Percentiles rank a stretch among this genome's conserved stretches.
phyloP scores from a whole-genome alignment of 1,140 invertebrate species.

The Apis laboriosa region DNA sequence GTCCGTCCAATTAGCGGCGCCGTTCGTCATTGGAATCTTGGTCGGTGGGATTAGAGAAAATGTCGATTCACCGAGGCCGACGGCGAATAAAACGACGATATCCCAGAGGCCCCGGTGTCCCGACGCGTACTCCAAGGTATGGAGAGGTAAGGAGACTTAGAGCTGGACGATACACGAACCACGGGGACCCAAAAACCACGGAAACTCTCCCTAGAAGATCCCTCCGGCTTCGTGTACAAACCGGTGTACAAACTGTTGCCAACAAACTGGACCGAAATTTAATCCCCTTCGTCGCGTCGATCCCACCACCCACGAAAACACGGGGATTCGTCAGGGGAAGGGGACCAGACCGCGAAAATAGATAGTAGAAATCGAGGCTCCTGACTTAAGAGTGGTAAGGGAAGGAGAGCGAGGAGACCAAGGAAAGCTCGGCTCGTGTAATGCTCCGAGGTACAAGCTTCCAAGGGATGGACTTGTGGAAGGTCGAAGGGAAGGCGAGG shows the following conservation, averaged over 20 bases:
- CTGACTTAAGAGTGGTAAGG: constrained; percentile 6
- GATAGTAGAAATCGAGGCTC: constrained; percentile 31
- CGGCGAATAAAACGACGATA: background rate
- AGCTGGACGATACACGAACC: background rate
- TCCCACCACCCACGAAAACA: constrained; percentile 15
- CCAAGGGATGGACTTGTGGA: background rate
- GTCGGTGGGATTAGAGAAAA: background rate
- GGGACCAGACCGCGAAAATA: constrained; percentile 21
- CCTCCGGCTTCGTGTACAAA: background rate
- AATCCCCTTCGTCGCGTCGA: constrained; percentile 21
- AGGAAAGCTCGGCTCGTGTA: constrained; percentile 38
- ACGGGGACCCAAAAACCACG: background rate
- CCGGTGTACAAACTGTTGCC: constrained; percentile 4
- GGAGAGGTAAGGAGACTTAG: background rate
- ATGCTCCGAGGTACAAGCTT: constrained; percentile 33
- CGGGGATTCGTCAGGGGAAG: background rate
- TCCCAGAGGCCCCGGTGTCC: no score
- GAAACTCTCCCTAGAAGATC: background rate
- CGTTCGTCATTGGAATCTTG: constrained; percentile 30
- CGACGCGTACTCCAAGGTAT: background rate
- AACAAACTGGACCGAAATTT: constrained; percentile 16
- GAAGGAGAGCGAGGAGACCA: background rate
- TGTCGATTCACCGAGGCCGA: background rate
- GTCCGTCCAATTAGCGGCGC: constrained; percentile 41
- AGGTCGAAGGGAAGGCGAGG: background rate